Evolutionary conservation across 2,888 invertebrate genomes (phyloP).

Genomic region (Zhengitettix transpicula): DNA sequence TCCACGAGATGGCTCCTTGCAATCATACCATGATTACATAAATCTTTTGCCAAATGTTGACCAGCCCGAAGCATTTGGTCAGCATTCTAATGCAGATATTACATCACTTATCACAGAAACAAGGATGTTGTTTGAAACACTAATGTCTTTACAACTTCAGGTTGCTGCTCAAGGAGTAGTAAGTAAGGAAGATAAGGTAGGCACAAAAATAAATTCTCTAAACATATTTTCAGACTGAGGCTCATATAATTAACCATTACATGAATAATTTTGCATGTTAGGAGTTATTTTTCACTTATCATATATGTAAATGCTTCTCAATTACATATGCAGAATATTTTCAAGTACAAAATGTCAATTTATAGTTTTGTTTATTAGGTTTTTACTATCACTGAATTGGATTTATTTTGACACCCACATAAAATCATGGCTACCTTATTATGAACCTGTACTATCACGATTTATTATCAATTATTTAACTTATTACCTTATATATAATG

Average conservation of each 20-base stretch:
- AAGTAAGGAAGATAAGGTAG: slow-evolving; percentile 53
- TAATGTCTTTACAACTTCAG: slow-evolving; percentile 61
- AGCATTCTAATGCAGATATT: slow-evolving; percentile 81
- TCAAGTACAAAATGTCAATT: too few species aligned
- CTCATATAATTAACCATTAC: background rate
- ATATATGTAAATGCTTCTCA: too few species aligned
- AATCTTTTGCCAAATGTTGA: slow-evolving; percentile 60
- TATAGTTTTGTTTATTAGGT: too few species aligned
- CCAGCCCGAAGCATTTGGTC: slow-evolving; percentile 76
- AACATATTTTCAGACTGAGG: background rate
- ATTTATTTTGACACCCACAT: too few species aligned
- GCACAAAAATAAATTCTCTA: background rate
- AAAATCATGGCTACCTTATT: too few species aligned
- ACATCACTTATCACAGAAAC: slow-evolving; percentile 70
- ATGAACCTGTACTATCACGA: too few species aligned
- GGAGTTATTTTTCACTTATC: too few species aligned
- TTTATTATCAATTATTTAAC: too few species aligned
- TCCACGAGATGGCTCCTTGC: slow-evolving; percentile 64
- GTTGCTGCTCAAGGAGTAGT: slow-evolving; percentile 36
- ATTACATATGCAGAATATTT: too few species aligned
- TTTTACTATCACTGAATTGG: too few species aligned
- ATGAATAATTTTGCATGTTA: too few species aligned
- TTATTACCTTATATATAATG: too few species aligned
- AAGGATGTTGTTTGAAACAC: slow-evolving; percentile 53
- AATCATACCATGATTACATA: slow-evolving; percentile 67